Evolutionary conservation across 1,140 invertebrate species (phyloP).

Genomic region (Heliconius himera): DNA sequence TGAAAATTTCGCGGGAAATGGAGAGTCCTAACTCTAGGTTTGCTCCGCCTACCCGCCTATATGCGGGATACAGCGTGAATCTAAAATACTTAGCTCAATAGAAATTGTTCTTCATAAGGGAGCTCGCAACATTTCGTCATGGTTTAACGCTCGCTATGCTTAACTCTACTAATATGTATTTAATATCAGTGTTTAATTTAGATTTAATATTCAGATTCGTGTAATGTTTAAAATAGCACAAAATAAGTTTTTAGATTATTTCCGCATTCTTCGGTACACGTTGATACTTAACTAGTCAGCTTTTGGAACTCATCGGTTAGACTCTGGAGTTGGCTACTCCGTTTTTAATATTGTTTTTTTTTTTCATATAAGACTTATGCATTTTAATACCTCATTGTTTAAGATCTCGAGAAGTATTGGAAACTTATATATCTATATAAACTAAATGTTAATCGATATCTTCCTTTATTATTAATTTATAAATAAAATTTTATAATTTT

Average conservation of each 20-base stretch:
- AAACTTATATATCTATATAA: constrained; percentile 10
- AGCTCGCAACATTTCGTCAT: constrained; percentile 63
- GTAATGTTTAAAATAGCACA: constrained; percentile 21
- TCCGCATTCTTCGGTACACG: constrained; percentile 28
- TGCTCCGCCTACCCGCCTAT: too few species aligned
- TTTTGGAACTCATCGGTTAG: constrained; percentile 55
- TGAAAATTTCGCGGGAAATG: too few species aligned
- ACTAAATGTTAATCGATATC: not conserved
- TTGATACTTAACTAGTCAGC: constrained; percentile 67
- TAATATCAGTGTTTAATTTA: constrained; percentile 25
- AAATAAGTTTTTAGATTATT: constrained; percentile 25
- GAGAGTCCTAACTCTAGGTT: too few species aligned
- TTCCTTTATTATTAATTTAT: not conserved
- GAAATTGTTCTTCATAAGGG: constrained; percentile 33
- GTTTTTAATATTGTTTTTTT: constrained; percentile 48
- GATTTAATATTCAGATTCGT: not conserved
- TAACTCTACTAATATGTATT: not conserved
- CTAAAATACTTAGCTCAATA: not conserved
- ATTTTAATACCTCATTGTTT: constrained; percentile 52
- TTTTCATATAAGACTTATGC: constrained; percentile 36
- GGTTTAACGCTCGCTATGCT: constrained; percentile 1
- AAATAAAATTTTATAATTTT: not conserved
- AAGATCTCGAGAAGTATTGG: constrained; percentile 57
- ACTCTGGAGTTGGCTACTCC: constrained; percentile 33
- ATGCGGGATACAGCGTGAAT: too few species aligned